Conservation (phyloP, 2,888 invertebrate species). For the Lamellibrachia columna region DNA sequence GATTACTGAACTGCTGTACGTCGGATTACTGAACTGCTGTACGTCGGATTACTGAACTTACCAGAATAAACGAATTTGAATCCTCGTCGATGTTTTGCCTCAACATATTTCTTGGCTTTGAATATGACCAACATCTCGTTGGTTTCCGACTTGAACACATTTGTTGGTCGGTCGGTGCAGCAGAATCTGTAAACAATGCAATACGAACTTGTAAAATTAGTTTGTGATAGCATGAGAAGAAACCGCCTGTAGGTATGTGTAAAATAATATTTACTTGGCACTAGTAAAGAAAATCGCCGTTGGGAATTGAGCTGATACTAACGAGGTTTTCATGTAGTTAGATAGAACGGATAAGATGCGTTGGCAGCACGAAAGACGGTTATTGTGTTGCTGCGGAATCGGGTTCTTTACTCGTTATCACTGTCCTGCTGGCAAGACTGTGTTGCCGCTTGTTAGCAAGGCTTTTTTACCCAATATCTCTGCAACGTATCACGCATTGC, state of each 20-base stretch:
- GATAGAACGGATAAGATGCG: neutral
- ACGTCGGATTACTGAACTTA: neutral
- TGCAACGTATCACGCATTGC: neutral
- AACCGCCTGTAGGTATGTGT: neutral
- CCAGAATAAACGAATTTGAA: constrained; percentile 28
- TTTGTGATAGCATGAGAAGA: neutral
- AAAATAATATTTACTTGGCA: neutral
- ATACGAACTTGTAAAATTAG: neutral
- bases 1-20: neutral
- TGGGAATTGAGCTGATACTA: neutral
- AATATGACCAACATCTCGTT: constrained; percentile 32
- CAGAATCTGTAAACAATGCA: constrained; percentile 23
- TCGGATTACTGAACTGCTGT: too few relatives aligned
- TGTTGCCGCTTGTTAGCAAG: neutral
- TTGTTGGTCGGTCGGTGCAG: constrained; percentile 22
- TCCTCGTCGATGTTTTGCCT: constrained; percentile 24
- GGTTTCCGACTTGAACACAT: constrained; percentile 21
- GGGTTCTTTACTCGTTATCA: neutral
- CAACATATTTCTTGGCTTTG: constrained; percentile 26
- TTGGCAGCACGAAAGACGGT: neutral
- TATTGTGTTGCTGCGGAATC: neutral
- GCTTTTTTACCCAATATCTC: neutral
- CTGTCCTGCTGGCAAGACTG: neutral
- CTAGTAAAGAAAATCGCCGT: neutral
- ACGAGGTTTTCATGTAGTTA: neutral